Evolutionary conservation across 92 coral and sea anemone species (phyloP), one percentile per base, ranked within the genome.

Genomic region (Palythoa grandiflora): DNA sequence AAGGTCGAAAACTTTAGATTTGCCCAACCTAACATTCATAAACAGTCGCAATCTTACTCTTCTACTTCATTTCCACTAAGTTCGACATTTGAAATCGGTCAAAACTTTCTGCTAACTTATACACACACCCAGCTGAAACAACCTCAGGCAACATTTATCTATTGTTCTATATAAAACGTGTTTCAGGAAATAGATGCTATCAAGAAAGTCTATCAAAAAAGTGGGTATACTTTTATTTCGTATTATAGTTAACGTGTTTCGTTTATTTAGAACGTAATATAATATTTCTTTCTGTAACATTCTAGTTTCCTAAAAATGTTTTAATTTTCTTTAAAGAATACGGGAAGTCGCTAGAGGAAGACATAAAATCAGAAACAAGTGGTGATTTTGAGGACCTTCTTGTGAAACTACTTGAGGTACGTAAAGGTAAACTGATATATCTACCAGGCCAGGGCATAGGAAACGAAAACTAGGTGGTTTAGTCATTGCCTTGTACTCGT

Each of bases 341-440:
- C 77, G 93, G 88, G 16, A 90, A 89, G 63, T 73, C 89, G 0
- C 85, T 96, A 16, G 94, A 94, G 68, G 89, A 87, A 11, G 98
- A 90, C n/a, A 79, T 96, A 48, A 92, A 92, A 71, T 90, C 95
- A 14, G 98, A 96, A 83, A 96, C 98, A 21, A 84, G 96, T 38
- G 96, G 98, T 7, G 92, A 96, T 70, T 90, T 96, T 78, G 94
- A 95, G 88, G 87, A 95, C 84, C 87, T 96, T 50, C 90, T 96
- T 7, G 90, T 96, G 51, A 89, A 92, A 77, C 53, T 96, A 5
- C 66, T 92, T 38, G 83, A 93, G 95, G 98, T 96, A 51, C 73
- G 19, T 84, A 12, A 44, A 2, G 6, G 5, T 8, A 44, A 44
- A 44, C 7, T 44, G 50, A 44, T 8, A 28, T 28, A 28, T 28